Conservation (phyloP, 2,888 invertebrate species). For the Coronaproctus castanopsis region DNA sequence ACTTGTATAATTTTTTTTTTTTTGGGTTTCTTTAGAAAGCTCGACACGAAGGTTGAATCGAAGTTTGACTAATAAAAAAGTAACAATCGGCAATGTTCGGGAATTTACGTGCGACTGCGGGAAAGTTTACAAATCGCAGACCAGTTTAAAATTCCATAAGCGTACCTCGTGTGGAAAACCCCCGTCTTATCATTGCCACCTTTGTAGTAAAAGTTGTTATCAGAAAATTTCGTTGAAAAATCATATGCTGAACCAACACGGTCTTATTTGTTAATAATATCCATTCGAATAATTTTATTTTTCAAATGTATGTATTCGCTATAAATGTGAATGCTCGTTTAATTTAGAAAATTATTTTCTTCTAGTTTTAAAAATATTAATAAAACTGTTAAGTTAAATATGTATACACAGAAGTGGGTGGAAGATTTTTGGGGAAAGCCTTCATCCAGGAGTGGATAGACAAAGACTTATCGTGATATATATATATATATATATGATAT, state of each 20-base stretch:
- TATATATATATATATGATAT: too few relatives aligned
- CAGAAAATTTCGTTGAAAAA: constrained; percentile 24
- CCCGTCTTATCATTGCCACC: constrained; percentile 25
- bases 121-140: constrained; percentile 15
- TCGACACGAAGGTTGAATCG: not conserved
- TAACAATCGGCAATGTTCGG: not conserved
- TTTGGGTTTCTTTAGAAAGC: not conserved
- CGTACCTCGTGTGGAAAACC: constrained; percentile 27
- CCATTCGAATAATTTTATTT: too few relatives aligned
- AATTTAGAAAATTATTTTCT: too few relatives aligned
- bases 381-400: too few relatives aligned
- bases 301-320: too few relatives aligned
- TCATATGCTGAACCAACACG: constrained; percentile 22
- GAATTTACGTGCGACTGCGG: constrained; percentile 14
- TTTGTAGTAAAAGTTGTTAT: constrained; percentile 25
- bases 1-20: not conserved
- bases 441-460: too few relatives aligned
- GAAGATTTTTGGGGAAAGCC: too few relatives aligned
- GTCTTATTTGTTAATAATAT: not conserved
- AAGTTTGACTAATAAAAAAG: not conserved
- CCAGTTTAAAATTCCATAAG: constrained; percentile 22
- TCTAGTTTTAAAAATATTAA: too few relatives aligned
- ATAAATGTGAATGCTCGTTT: too few relatives aligned
- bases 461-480: too few relatives aligned
- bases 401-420: too few relatives aligned